phyloP scores from a whole-genome alignment of 2,888 invertebrate species.

The Gymnosoma rotundatum region DNA sequence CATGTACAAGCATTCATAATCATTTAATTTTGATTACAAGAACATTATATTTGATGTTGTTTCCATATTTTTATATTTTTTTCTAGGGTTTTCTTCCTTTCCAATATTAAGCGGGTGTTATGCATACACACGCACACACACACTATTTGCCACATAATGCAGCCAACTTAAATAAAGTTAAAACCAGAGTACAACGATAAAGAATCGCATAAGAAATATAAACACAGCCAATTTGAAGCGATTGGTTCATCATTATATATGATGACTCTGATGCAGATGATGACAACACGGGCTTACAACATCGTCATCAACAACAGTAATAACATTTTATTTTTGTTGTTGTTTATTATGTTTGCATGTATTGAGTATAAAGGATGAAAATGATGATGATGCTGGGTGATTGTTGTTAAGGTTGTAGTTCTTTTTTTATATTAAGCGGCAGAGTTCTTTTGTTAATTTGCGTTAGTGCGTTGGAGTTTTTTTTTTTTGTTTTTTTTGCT shows the following conservation, averaged over 20 bases:
- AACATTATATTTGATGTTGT: slow-evolving; percentile 8
- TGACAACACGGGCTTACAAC: slow-evolving; percentile 50
- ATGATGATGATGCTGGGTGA: slow-evolving; percentile 49
- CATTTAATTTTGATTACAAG: slow-evolving; percentile 18
- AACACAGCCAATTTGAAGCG: slow-evolving; percentile 34
- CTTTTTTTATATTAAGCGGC: slow-evolving; percentile 27
- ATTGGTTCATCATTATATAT: slow-evolving; percentile 63
- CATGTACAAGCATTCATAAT: slow-evolving; percentile 17
- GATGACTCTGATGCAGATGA: slow-evolving; percentile 60
- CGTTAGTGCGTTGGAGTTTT: slow-evolving; percentile 17
- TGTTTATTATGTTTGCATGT: slow-evolving; percentile 13
- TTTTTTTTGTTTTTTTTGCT: neutral
- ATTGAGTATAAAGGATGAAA: slow-evolving; percentile 12
- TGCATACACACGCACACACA: neutral
- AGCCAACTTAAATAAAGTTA: slow-evolving; percentile 24
- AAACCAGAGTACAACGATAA: slow-evolving; percentile 22
- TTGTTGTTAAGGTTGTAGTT: slow-evolving; percentile 48
- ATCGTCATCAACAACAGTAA: slow-evolving; percentile 25
- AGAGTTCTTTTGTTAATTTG: slow-evolving; percentile 71
- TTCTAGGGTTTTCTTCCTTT: neutral
- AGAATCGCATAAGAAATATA: slow-evolving; percentile 4
- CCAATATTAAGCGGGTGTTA: slow-evolving; percentile 64
- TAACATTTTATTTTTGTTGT: slow-evolving; percentile 2
- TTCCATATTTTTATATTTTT: slow-evolving; percentile 5
- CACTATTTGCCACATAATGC: slow-evolving; percentile 6